These are phyloP conservation scores for Eunapius fragilis DNA, from an alignment of 37 sponge, comb jelly and placozoan species.

Conservation along the genomic window DNA sequence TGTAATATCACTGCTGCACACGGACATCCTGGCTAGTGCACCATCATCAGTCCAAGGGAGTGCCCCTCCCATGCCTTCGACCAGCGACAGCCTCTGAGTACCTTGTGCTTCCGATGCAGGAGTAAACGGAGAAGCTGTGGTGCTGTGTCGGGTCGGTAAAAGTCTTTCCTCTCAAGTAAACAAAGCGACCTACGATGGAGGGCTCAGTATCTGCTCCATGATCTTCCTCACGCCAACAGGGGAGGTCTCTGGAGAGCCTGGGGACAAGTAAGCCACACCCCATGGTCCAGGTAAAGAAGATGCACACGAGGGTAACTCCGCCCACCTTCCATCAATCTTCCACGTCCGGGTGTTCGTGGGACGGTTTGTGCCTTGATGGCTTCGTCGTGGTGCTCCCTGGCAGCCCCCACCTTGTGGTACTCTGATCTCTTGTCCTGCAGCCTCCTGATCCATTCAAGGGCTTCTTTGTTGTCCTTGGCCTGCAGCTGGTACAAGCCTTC, in stretches of 20 bases:
- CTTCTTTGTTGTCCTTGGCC: slow-evolving; percentile 17
- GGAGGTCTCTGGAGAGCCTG: neutral
- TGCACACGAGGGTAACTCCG: neutral
- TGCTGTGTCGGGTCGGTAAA: neutral
- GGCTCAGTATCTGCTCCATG: neutral
- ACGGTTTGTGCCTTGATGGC: neutral
- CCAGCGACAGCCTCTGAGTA: neutral
- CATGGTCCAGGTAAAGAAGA: neutral
- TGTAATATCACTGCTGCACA: neutral
- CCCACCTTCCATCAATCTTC: neutral
- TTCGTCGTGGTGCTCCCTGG: neutral
- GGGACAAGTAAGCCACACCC: neutral
- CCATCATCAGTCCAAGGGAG: no score
- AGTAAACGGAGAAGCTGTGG: neutral
- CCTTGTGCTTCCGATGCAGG: neutral
- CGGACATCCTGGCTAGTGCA: neutral
- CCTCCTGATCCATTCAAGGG: slow-evolving; percentile 57
- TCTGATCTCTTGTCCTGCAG: slow-evolving; percentile 37
- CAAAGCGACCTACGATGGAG: neutral
- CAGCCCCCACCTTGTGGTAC: neutral
- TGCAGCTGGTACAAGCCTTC: slow-evolving; percentile 23
- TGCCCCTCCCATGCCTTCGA: neutral
- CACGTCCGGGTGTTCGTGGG: no score
- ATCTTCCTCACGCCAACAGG: neutral
- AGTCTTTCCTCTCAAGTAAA: neutral